Base-by-base conservation (phyloP, 2,888 invertebrate species). In the Drosophila nr. perissopoda region DNA sequence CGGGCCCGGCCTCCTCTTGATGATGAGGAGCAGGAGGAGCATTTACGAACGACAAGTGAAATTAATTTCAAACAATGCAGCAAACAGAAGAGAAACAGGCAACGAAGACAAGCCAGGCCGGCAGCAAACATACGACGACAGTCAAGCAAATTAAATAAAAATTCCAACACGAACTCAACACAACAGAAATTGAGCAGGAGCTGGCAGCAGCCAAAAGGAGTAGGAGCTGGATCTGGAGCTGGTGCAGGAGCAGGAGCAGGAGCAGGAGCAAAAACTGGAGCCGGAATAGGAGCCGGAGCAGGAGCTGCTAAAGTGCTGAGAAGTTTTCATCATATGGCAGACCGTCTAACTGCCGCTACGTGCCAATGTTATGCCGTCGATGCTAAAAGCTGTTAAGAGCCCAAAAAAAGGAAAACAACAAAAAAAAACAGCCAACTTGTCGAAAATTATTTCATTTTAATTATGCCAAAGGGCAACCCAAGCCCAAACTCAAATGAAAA, bases 51-150 rank as follows among this genome's bases (percentile, higher is more conserved):
- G 89, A 86, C 85, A 88, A 90, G 83, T 81, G 81, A 89, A 86
- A 86, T 90, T 86, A 90, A 90, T 90, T 86, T 87, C 86, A 84
- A 90, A 89, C 89, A 90, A 90, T 87, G 90, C 78, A 76, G 84
- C 79, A 83, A 88, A 82, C 72, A 67, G 88, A 70, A 89, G 81
- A 86, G 85, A 88, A 84, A 46, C 46, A 16, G 46, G 46, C 46
- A 46, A 25, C 46, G 27, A 54, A 56, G 56, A 56, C 38, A 56
- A 54, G 54, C 36, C 25, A 46, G 70, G 83, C 63, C 38, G 53
- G 61, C 56, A 38, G 70, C 49, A 46, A 67, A 71, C 71, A 62
- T 40, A 74, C 76, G 67, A 74, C 64, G 85, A 82, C 82, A 84
- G 78, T 64, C 54, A 81, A 74, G 82, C 74, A 86, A 86, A 86